Conservation (phyloP, 2,113 vertebrate species). For the Poeciliopsis occidentalis region DNA sequence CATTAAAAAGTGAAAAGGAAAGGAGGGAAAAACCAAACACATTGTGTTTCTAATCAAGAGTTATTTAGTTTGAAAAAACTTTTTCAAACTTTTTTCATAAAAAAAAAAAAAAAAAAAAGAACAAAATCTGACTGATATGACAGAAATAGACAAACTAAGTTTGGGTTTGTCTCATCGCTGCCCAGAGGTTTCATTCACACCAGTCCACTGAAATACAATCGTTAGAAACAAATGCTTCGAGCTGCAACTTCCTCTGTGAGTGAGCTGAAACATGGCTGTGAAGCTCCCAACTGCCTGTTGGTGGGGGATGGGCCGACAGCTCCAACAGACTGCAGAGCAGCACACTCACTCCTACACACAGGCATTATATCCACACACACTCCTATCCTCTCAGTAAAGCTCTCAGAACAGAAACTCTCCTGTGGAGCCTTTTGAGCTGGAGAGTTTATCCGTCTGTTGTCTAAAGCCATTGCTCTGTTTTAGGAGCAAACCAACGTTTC, state of each 20-base stretch:
- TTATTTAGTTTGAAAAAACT: neutral
- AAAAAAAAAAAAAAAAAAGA: too few species aligned
- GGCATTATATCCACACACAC: conserved; percentile 6
- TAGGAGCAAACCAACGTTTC: neutral
- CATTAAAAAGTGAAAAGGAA: too few species aligned
- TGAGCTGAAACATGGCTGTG: conserved; percentile 23
- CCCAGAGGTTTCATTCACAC: neutral
- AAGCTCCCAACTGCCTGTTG: conserved; percentile 38
- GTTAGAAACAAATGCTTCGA: neutral
- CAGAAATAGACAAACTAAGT: neutral
- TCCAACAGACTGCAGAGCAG: conserved; percentile 48
- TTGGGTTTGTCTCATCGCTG: neutral
- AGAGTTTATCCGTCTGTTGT: neutral
- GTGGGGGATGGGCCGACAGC: conserved; percentile 70
- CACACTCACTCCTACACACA: conserved; percentile 39
- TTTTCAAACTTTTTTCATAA: neutral
- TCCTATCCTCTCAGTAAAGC: conserved; percentile 11
- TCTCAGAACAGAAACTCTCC: neutral
- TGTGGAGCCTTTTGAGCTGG: conserved; percentile 16
- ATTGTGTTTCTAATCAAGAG: too few species aligned
- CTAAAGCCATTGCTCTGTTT: conserved; percentile 1
- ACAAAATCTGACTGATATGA: neutral
- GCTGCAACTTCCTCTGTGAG: conserved; percentile 30
- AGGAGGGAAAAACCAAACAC: too few species aligned
- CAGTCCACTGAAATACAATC: conserved; percentile 4